Base-by-base conservation (phyloP, 2,113 vertebrate genomes). In the Acanthisitta chloris region DNA sequence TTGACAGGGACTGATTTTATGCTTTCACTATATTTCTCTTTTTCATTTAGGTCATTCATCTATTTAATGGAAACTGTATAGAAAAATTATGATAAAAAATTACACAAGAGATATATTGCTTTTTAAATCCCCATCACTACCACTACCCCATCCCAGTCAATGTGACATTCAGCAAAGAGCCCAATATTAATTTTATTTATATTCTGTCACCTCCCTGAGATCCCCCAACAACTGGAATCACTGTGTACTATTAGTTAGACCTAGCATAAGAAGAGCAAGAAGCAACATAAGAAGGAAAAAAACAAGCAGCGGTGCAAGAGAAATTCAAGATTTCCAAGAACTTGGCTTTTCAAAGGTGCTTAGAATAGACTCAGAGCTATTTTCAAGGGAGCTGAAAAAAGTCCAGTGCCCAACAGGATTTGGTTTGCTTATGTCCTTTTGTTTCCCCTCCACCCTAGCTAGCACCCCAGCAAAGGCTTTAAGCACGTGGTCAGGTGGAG, bases 1-100 rank as follows among this genome's bases (percentile, higher is more conserved):
- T 80, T 93, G 93, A 97, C 90, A 96, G 59, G 90, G 92, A 97
- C 85, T 46, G 74, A 96, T 96, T 96, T 96, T 88, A 85, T 40
- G 58, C 58, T 90, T 94, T 46, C 90, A 70, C 24, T 77, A 94
- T 93, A 88, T 62, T 95, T 74, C 92, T 81, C 67, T 88, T 93
- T 88, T 85, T 90, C 92, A 86, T 86, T 96, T 74, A 74, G 88
- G 82, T 74, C 92, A 96, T 96, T 94, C 52, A 92, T 95, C 96
- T 93, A 88, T 61, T 96, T 96, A 96, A 96, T 96, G 46, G 72
- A 90, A 96, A 88, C 67, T 76, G 65, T 84, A 95, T 74, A 94
- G 93, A 86, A 96, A 90, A 94, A 86, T 92, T 90, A 90, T 71
- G 43, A 95, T 93, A 61, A 94, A 93, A 95, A 95, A 92, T 94